phyloP scores from a whole-genome alignment of 2,113 vertebrate genomes.

The Pelecanus crispus region DNA sequence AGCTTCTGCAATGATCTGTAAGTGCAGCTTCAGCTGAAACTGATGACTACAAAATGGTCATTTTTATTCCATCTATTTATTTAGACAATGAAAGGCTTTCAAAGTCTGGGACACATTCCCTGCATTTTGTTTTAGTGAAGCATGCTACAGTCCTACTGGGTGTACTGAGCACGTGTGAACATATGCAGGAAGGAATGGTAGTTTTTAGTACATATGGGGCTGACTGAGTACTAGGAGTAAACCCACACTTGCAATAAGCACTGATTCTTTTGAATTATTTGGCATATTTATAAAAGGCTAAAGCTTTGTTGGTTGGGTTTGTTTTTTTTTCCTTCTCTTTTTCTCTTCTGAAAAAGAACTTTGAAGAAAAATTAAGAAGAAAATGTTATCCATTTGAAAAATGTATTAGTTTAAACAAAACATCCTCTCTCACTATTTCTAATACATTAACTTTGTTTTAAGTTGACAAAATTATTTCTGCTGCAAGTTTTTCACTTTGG shows the following conservation, averaged over 20 bases:
- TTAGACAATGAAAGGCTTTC: not conserved
- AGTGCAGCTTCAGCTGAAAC: not conserved
- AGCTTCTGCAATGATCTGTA: not conserved
- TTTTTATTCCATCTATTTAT: not conserved
- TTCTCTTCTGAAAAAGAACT: not conserved
- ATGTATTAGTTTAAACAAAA: not conserved
- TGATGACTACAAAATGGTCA: not conserved
- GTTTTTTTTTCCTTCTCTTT: not conserved
- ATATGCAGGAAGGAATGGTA: not conserved
- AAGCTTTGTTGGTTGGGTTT: not conserved
- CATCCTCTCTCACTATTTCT: not conserved
- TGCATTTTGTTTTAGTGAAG: not conserved
- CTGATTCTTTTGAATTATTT: not conserved
- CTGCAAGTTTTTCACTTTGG: not conserved
- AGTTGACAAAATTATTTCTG: not conserved
- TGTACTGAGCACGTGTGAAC: not conserved
- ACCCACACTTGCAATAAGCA: accelerated
- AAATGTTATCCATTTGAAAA: not conserved
- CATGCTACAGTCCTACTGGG: not conserved
- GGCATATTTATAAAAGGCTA: not conserved
- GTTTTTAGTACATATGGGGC: not conserved
- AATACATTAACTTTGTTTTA: not conserved
- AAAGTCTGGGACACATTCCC: not conserved
- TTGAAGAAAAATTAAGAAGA: not conserved
- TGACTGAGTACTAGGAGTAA: not conserved